These are phyloP conservation scores for Scolopax mira DNA, from an alignment of 2,113 vertebrate genomes.

Conservation along the genomic window DNA sequence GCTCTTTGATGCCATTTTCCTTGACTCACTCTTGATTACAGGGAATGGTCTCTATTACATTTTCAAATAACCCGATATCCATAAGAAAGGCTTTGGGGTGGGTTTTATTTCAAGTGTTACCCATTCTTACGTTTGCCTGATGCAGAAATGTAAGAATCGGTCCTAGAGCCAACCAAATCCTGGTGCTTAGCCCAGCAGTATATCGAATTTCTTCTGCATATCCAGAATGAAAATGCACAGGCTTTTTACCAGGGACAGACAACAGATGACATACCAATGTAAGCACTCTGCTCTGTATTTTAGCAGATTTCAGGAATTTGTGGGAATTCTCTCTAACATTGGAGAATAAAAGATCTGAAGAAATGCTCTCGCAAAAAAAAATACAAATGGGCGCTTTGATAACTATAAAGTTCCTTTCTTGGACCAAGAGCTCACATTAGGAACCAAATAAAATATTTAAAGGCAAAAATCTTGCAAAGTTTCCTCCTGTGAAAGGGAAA, in stretches of 20 bases:
- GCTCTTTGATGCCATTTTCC: slow-evolving; percentile 60
- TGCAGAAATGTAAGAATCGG: slow-evolving; percentile 57
- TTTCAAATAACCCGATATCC: slow-evolving; percentile 62
- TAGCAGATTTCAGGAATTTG: slow-evolving; percentile 54
- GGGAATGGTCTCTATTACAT: slow-evolving; percentile 48
- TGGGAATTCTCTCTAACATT: slow-evolving; percentile 37
- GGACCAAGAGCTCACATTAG: not conserved
- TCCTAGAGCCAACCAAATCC: slow-evolving; percentile 49
- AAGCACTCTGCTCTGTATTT: slow-evolving; percentile 43
- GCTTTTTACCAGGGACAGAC: slow-evolving; percentile 23
- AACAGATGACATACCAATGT: not conserved
- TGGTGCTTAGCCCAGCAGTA: slow-evolving; percentile 51
- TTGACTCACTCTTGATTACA: slow-evolving; percentile 53
- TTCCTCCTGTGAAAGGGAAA: slow-evolving; percentile 31
- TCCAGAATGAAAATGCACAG: slow-evolving; percentile 49
- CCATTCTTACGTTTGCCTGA: not conserved
- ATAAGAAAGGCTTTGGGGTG: slow-evolving; percentile 49
- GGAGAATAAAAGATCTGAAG: slow-evolving; percentile 54
- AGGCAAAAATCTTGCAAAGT: slow-evolving; percentile 49
- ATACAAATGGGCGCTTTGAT: slow-evolving; percentile 35
- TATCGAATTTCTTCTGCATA: slow-evolving; percentile 52
- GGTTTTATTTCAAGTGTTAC: slow-evolving; percentile 48
- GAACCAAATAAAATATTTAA: slow-evolving; percentile 62
- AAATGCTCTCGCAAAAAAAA: slow-evolving; percentile 19
- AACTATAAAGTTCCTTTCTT: slow-evolving; percentile 55